Base-by-base conservation (phyloP, 2,888 invertebrate species). In the Dolomedes plantarius region DNA sequence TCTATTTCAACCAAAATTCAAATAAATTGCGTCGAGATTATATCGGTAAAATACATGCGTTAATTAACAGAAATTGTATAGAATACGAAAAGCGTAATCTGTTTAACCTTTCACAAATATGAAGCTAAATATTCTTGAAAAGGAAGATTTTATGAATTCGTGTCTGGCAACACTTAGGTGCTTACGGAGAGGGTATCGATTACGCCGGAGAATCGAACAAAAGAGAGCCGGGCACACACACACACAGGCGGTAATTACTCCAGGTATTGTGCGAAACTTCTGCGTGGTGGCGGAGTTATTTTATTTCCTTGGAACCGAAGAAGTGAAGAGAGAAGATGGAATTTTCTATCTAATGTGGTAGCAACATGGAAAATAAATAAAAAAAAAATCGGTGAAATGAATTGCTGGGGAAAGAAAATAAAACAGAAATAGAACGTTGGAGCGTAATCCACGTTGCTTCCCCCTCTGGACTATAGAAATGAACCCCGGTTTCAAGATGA, bases 231-330 rank as follows among this genome's bases (percentile, higher is more conserved):
- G 29, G 31, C 50, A n/a, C n/a, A n/a, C n/a, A n/a, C n/a, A n/a
- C n/a, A n/a, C n/a, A n/a, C n/a, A 39, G 29, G 39, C 28, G n/a
- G 69, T 78, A 78, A 78, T 78, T 78, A 78, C 78, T 71, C 16
- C 41, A 78, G 71, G 71, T 78, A 78, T 71, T 78, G 78, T 64
- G 29, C 64, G 41, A 56, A 56, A 56, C 56, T 56, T 56, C 56
- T 23, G 56, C 23, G 23, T 56, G 19, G 19, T 56, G 56, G 23
- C 2, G 36, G 36, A 19, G 56, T 23, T 56, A 56, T 56, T 56
- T 56, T 56, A 56, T 56, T 56, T 56, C 23, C 56, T 56, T 23
- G 56, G 16, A n/a, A 46, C 41, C 16, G 16, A 46, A 46, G 41
- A 46, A 46, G 16, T 46, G 41, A 11, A 16, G 36, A 16, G 56